These are phyloP conservation scores for Hydropsyche betteni DNA, from an alignment of 2,888 invertebrate species.

Conservation along the genomic window DNA sequence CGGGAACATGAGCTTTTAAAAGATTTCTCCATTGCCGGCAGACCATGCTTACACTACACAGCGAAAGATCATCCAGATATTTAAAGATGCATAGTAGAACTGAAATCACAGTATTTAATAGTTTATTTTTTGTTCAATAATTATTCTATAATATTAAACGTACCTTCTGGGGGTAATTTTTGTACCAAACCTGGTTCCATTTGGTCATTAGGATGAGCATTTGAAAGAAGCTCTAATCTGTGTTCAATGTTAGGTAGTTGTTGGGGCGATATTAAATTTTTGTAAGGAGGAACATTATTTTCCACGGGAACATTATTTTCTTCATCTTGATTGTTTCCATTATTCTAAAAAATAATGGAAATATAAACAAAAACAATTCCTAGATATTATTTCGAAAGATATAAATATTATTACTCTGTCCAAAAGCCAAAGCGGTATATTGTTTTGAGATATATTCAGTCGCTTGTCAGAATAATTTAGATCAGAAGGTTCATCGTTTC, in stretches of 20 bases:
- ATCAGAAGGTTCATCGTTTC: conserved; percentile 92
- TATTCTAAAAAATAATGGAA: conserved; percentile 35
- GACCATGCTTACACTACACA: conserved; percentile 89
- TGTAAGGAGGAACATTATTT: conserved; percentile 21
- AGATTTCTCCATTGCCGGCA: conserved; percentile 86
- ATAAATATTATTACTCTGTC: conserved; percentile 41
- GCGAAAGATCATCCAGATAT: conserved; percentile 89
- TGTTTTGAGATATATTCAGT: conserved; percentile 56
- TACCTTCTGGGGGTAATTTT: conserved; percentile 77
- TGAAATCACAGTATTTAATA: conserved; percentile 58
- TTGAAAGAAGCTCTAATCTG: conserved; percentile 69
- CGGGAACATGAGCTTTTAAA: conserved; percentile 79
- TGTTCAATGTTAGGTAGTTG: conserved; percentile 68
- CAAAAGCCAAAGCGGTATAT: conserved; percentile 46
- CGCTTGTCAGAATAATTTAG: conserved; percentile 67
- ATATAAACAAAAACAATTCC: background rate
- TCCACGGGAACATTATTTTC: conserved; percentile 46
- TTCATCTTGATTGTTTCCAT: conserved; percentile 48
- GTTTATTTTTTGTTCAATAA: too few species aligned
- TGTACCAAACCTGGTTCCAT: conserved; percentile 73
- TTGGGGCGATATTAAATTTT: conserved; percentile 58
- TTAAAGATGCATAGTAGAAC: conserved; percentile 88
- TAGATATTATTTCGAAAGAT: background rate
- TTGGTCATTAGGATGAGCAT: conserved; percentile 66
- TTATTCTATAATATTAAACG: background rate